Conservation (phyloP, 2,113 vertebrate species). For the Bombycilla garrulus region DNA sequence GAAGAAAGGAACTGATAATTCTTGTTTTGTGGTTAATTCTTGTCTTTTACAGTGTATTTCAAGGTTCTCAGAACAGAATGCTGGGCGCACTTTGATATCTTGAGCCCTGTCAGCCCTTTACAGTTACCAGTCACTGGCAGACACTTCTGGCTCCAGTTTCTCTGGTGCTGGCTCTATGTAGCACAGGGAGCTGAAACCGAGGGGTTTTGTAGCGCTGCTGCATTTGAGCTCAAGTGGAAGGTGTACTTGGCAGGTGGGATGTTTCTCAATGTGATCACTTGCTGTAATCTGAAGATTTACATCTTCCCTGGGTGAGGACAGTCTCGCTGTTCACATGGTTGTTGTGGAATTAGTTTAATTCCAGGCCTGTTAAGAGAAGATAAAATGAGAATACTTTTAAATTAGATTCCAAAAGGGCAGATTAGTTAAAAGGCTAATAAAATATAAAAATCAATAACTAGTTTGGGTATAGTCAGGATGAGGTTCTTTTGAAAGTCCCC, state of each 20-base stretch:
- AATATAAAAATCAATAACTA: not conserved
- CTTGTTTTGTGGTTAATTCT: not conserved
- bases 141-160: not conserved
- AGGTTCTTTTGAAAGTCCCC: not conserved
- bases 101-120: not conserved
- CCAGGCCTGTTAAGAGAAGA: not conserved
- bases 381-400: not conserved
- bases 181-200: not conserved
- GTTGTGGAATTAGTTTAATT: not conserved
- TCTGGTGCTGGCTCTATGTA: not conserved
- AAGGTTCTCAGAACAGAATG: not conserved
- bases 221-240: not conserved
- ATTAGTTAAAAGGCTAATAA: not conserved
- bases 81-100: not conserved
- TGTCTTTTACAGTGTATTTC: not conserved
- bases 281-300: no score
- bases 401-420: not conserved
- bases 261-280: fast-evolving
- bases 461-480: not conserved
- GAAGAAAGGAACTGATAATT: not conserved
- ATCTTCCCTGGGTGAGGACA: not conserved
- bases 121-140: not conserved
- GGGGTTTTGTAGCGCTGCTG: fast-evolving
- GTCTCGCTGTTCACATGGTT: not conserved
- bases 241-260: not conserved